phyloP scores from a whole-genome alignment of 2,113 vertebrate genomes.

The Rhineura floridana region DNA sequence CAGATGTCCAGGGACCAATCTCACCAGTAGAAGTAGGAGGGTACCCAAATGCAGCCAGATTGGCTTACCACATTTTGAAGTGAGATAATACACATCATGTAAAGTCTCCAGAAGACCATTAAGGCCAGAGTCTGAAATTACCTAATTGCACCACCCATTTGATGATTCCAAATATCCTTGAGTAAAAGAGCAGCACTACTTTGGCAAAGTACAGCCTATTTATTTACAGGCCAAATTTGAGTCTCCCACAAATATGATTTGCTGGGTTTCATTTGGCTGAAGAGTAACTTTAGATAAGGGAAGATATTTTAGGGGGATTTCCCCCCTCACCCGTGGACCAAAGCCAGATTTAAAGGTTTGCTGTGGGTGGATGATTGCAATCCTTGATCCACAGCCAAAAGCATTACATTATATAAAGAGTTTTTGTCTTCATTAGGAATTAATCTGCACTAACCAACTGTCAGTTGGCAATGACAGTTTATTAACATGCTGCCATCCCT shows the following conservation, averaged over 20 bases:
- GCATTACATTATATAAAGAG: conserved; percentile 81
- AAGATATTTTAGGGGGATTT: conserved; percentile 38
- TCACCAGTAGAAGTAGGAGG: too few species aligned
- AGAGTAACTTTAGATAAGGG: conserved; percentile 57
- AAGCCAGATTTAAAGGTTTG: conserved; percentile 80
- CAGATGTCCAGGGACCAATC: too few species aligned
- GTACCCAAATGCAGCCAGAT: too few species aligned
- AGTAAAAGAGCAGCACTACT: background rate
- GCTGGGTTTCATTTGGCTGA: conserved; percentile 45
- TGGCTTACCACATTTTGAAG: background rate
- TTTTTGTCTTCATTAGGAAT: conserved; percentile 78
- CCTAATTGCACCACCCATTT: background rate
- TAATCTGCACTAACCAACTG: conserved; percentile 80
- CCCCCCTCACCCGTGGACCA: conserved; percentile 55
- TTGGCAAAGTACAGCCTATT: background rate
- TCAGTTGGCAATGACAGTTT: conserved; percentile 54
- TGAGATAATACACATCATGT: background rate
- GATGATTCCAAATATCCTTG: background rate
- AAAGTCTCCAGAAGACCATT: background rate
- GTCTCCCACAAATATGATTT: background rate
- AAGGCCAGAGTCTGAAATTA: background rate
- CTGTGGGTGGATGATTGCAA: conserved; percentile 77
- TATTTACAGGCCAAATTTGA: background rate
- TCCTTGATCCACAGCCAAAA: conserved; percentile 74
- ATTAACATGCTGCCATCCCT: conserved; percentile 51